A percentile compares a stretch with the other conserved stretches of the same genome.
These are phyloP conservation scores for Mus pahari DNA, from an alignment of 2,113 vertebrate genomes.

Conservation along the genomic window DNA sequence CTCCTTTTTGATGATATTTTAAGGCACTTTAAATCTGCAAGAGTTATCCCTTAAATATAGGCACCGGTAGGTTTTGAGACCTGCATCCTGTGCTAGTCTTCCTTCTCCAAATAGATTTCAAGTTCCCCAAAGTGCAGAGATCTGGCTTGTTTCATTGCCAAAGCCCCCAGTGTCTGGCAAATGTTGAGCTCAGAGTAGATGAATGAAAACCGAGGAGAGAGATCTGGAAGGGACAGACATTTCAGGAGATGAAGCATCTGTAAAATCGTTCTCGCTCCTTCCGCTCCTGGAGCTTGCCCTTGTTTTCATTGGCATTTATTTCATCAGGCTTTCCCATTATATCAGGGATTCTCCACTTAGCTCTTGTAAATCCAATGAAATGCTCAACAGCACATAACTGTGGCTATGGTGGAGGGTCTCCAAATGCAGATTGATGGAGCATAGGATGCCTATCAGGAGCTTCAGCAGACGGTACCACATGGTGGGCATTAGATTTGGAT, in stretches of 20 bases:
- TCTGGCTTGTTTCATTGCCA: slow-evolving; percentile 57
- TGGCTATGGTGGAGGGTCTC: neutral
- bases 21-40: slow-evolving; percentile 48
- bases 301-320: slow-evolving; percentile 19
- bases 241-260: neutral
- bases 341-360: neutral
- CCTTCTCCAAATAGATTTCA: slow-evolving; percentile 62
- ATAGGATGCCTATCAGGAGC: neutral
- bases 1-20: slow-evolving; percentile 67
- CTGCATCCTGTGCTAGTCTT: slow-evolving; percentile 41
- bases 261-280: neutral
- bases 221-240: neutral
- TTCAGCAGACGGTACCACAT: neutral
- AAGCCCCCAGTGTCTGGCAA: slow-evolving; percentile 24
- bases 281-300: neutral
- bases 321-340: neutral
- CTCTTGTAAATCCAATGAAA: slow-evolving; percentile 43
- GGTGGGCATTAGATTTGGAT: slow-evolving; percentile 16
- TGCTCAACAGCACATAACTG: neutral
- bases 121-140: slow-evolving; percentile 41
- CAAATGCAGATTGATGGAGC: neutral
- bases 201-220: neutral
- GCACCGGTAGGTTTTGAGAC: slow-evolving; percentile 13
- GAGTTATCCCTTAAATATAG: slow-evolving; percentile 34
- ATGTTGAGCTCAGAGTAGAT: neutral